Base-by-base conservation (phyloP, 2,797 vertebrate genomes). In the Eremophila alpestris region DNA sequence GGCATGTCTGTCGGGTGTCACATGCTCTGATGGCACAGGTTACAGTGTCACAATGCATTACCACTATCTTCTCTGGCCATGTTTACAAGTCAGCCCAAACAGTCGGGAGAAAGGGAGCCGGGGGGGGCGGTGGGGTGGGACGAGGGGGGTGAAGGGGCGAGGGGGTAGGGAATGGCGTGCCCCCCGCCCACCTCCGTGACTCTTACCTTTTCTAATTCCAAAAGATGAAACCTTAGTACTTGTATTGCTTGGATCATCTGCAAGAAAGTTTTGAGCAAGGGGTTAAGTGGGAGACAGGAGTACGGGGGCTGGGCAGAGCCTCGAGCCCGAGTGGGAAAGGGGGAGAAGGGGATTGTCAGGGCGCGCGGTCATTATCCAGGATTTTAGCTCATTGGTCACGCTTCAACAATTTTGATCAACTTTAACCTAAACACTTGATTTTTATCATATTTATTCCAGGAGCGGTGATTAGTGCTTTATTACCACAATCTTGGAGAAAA, bases 181-280 rank as follows among this genome's bases (percentile, higher is more conserved):
- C 59, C 59, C 40, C 34, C 36, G 9, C 63, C 85, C 87, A 56
- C 52, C 55, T 49, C 65, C 26, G 5, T 69, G 87, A 21, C 27
- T 93, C 97, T 98, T 99, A 99, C 99, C 99, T 99, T 99, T 98
- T 99, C 99, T 98, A 99, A 98, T 98, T 99, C 99, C 99, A 99
- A 98, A 98, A 99, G 99, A 96, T 99, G 99, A 99, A 99, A 99
- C 97, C 99, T 99, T 99, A 99, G 98, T 97, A 99, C 99, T 99
- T 99, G 99, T 98, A 99, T 99, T 98, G 99, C 99, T 99, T 99
- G 99, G 96, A 99, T 99, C 99, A 99, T 99, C 99, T 99, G 98
- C 77, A 98, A 97, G 92, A 96, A 94, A 98, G 95, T 97, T 96
- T 79, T 80, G 87, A 97, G 89, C 43, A 63, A 76, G 63, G 81